A percentile compares a stretch with the other conserved stretches of the same genome.
These are phyloP conservation scores for Ara ararauna DNA, from an alignment of 2,797 vertebrate genomes.

Conservation along the genomic window DNA sequence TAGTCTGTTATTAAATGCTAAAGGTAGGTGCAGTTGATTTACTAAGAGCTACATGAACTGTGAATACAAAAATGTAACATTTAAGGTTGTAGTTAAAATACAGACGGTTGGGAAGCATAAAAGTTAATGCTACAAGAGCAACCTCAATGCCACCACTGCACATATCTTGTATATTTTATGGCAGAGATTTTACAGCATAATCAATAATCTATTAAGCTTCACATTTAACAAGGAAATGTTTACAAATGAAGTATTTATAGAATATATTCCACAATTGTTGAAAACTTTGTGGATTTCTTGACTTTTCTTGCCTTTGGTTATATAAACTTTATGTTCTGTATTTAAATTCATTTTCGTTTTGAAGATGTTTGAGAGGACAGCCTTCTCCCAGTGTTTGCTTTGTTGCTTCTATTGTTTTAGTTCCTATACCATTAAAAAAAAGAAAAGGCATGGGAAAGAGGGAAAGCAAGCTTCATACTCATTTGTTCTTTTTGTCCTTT, in stretches of 20 bases:
- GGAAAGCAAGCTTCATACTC: background rate
- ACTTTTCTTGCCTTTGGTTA: slow-evolving; percentile 47
- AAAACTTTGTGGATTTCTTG: slow-evolving; percentile 40
- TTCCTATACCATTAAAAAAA: background rate
- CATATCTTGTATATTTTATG: slow-evolving; percentile 40
- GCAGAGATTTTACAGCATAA: slow-evolving; percentile 32
- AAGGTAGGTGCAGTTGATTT: slow-evolving; percentile 31
- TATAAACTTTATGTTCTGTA: background rate
- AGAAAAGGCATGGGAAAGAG: background rate
- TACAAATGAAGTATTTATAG: background rate
- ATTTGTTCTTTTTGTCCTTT: background rate
- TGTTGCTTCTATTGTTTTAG: background rate
- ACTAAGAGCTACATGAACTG: slow-evolving; percentile 22
- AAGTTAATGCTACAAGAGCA: slow-evolving; percentile 7
- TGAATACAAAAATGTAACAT: background rate
- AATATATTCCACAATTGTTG: background rate
- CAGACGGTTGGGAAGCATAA: slow-evolving; percentile 41
- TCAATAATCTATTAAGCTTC: slow-evolving; percentile 57
- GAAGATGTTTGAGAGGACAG: background rate
- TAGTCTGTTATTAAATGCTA: slow-evolving; percentile 39
- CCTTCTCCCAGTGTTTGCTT: background rate
- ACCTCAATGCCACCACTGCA: background rate
- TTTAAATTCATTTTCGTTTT: background rate
- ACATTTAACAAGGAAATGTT: slow-evolving; percentile 19
- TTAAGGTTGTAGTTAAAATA: slow-evolving; percentile 1